Conservation (phyloP, 2,797 vertebrate species). For the Acridotheres tristis region DNA sequence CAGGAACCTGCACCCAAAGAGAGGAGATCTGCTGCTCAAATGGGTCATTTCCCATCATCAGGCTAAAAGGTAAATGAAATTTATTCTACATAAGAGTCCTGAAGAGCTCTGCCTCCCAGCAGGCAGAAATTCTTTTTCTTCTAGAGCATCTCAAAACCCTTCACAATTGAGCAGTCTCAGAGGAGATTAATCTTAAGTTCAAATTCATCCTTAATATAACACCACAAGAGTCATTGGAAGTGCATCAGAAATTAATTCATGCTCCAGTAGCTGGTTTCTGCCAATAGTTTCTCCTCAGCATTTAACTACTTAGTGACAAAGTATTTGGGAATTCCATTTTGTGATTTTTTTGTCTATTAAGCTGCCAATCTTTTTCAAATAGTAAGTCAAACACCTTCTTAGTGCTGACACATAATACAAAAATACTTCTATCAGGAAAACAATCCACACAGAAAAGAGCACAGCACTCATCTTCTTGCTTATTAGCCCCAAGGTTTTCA, state of each 20-base stretch:
- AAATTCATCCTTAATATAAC: slow-evolving; percentile 21
- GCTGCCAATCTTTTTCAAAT: not conserved
- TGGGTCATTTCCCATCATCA: not conserved
- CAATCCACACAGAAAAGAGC: not conserved
- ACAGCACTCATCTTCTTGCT: not conserved
- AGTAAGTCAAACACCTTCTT: not conserved
- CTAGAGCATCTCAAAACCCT: not conserved
- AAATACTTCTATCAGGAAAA: not conserved
- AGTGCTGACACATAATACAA: not conserved
- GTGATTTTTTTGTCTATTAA: not conserved
- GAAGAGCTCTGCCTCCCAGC: not conserved
- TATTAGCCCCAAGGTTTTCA: not conserved
- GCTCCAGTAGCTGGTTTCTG: not conserved
- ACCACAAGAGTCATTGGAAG: not conserved
- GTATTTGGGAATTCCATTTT: not conserved
- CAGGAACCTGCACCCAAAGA: not conserved
- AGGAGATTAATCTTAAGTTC: slow-evolving; percentile 7
- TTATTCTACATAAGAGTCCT: not conserved
- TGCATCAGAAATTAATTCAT: slow-evolving; percentile 26
- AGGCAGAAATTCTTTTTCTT: not conserved
- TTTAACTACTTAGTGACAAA: slow-evolving; percentile 4
- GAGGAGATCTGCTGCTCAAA: not conserved
- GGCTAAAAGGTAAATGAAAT: not conserved
- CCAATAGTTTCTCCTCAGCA: not conserved
- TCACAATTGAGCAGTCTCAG: not conserved